phyloP scores from a whole-genome alignment of 2,888 invertebrate genomes.

The Nephrotoma flavescens region DNA sequence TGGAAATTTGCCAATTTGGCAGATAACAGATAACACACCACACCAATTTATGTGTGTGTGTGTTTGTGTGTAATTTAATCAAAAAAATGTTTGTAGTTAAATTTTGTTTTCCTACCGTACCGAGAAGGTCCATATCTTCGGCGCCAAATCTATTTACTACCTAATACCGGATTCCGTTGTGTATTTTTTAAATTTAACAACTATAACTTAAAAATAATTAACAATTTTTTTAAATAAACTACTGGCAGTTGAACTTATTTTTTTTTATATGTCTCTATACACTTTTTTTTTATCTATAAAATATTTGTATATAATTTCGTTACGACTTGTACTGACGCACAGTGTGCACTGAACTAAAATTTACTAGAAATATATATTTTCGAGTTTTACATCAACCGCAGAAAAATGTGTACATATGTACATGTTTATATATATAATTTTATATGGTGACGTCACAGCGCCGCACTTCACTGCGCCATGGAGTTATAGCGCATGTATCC shows the following conservation, averaged over 20 bases:
- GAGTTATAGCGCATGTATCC: neutral
- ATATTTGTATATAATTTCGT: neutral
- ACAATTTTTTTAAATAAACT: neutral
- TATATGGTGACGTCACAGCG: slow-evolving; percentile 5
- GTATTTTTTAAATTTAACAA: slow-evolving; percentile 7
- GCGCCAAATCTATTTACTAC: slow-evolving; percentile 32
- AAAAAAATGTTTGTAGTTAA: neutral
- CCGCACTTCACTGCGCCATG: slow-evolving; percentile 6
- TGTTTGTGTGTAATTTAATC: too few species aligned
- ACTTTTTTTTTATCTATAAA: neutral
- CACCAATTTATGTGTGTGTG: neutral
- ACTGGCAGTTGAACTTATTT: neutral
- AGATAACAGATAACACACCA: neutral
- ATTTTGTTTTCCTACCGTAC: slow-evolving; percentile 22
- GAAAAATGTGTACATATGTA: neutral
- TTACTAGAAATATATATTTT: slow-evolving; percentile 5
- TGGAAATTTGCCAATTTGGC: neutral
- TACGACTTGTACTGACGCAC: slow-evolving; percentile 26
- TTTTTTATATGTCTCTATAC: neutral
- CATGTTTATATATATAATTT: neutral
- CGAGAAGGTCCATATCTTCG: slow-evolving; percentile 36
- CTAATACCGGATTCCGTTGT: slow-evolving; percentile 29
- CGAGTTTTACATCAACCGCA: slow-evolving; percentile 2
- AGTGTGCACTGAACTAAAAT: slow-evolving; percentile 22
- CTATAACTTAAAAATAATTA: neutral